A percentile compares a stretch with the other conserved stretches of the same genome.
Evolutionary conservation across 2,113 vertebrate genomes (phyloP).

Genomic region (Lycocorax pyrrhopterus): DNA sequence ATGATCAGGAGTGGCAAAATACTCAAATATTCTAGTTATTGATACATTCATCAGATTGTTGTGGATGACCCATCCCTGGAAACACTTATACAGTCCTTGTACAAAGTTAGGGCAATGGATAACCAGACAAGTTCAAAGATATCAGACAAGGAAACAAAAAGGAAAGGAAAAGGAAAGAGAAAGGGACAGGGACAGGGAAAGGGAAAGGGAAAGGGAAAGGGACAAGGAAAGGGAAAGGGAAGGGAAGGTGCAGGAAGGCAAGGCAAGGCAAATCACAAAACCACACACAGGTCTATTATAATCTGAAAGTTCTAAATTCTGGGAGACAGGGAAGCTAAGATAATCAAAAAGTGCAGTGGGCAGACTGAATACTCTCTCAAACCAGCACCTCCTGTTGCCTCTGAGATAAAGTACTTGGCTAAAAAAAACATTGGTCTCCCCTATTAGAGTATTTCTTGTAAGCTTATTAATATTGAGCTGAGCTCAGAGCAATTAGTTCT

Average conservation of each 20-base stretch:
- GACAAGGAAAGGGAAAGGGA: background rate
- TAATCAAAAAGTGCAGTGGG: background rate
- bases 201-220: too few species aligned
- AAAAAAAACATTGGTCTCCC: background rate
- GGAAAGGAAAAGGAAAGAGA: too few species aligned
- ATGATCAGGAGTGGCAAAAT: background rate
- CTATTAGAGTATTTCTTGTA: background rate
- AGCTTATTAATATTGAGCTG: background rate
- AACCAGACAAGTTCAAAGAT: background rate
- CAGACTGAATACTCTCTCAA: background rate
- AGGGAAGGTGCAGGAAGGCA: too few species aligned
- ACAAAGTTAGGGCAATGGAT: background rate
- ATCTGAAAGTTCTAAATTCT: background rate
- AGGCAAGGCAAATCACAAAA: background rate
- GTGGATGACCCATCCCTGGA: background rate
- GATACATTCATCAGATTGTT: background rate
- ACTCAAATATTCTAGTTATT: background rate
- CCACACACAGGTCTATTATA: background rate
- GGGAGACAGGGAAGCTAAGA: accelerated
- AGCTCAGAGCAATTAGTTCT: background rate
- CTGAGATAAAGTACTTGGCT: background rate
- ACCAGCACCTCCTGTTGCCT: background rate
- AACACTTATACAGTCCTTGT: background rate
- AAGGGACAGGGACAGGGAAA: too few species aligned
- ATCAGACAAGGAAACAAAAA: too few species aligned